Evolutionary conservation across 2,797 vertebrate genomes (phyloP), one percentile per base, ranked within the genome.

Genomic region (Tragopan temminckii): DNA sequence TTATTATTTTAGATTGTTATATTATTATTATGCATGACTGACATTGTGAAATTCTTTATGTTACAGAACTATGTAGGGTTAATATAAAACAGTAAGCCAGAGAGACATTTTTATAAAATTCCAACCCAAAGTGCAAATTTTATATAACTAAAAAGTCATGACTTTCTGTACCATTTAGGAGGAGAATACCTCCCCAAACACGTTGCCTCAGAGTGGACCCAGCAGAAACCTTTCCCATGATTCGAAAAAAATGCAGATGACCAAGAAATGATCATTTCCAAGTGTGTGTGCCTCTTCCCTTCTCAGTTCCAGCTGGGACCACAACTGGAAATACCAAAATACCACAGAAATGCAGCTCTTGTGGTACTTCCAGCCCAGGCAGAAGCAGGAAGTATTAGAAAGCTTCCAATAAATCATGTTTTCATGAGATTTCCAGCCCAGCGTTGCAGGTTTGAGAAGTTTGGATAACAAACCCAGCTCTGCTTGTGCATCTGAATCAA

Each of bases 21-120:
- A 93, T 94, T 95, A 94, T 95, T 96, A 92, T 90, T 95, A 95
- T 95, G 95, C 93, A 97, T 97, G 95, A 95, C 94, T 97, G 95
- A 97, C 92, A 80, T 93, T 0, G 72, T 93, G 92, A 94, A 95
- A 95, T 95, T 95, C 86, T 94, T 53, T 93, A 92, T 29, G 55
- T 91, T 93, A 80, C 86, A 93, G 77, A 95, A 72, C 76, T 94
- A 79, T 95, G 90, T 88, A 89, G 59, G 92, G 89, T 89, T 96
- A 92, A 93, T 93, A 96, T 79, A 92, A 92, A 92, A 88, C 90
- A 93, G 79, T 93, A 89, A 95, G 48, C 66, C 59, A 63, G 89
- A 78, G 66, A 91, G 72, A 55, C 59, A 91, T 89, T 95, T 96
- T 95, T 89, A 90, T 93, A 89, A 89, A 95, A 93, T 91, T 94